phyloP scores from a whole-genome alignment of 2,797 vertebrate genomes.

The Notolepis coatsorum region DNA sequence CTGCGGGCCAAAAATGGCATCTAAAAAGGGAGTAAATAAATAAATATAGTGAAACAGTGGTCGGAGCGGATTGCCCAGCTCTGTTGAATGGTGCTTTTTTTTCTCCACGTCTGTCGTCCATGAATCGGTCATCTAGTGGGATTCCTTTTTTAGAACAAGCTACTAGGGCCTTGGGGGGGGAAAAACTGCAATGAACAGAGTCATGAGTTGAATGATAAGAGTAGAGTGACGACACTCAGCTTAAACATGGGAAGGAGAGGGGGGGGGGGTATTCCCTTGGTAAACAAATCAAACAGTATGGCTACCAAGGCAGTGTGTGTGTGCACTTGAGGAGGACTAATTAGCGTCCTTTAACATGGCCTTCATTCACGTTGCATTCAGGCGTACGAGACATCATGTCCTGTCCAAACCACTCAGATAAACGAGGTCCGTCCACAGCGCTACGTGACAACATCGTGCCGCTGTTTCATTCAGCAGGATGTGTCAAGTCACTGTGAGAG shows the following conservation, averaged over 20 bases:
- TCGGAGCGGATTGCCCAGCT: constrained; percentile 46
- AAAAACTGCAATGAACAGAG: constrained; percentile 15
- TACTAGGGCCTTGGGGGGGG: too few species aligned
- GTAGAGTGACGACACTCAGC: constrained; percentile 17
- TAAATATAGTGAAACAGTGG: constrained; percentile 55
- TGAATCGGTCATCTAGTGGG: constrained; percentile 26
- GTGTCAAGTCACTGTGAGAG: constrained; percentile 20
- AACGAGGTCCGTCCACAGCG: constrained; percentile 40
- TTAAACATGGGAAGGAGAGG: constrained; percentile 25
- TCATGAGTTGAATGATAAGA: constrained; percentile 13
- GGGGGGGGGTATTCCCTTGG: constrained; percentile 26
- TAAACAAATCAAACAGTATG: constrained; percentile 56
- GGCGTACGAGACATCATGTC: constrained; percentile 53
- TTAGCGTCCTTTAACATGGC: constrained; percentile 60
- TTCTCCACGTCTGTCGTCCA: constrained; percentile 34
- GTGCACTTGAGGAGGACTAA: constrained; percentile 55
- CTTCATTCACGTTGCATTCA: constrained; percentile 71
- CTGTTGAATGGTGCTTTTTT: constrained; percentile 33
- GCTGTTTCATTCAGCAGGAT: background rate
- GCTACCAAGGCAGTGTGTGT: constrained; percentile 53
- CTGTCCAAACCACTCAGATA: constrained; percentile 46
- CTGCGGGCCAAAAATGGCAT: constrained; percentile 59
- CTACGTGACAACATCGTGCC: constrained; percentile 20
- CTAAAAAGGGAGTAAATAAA: constrained; percentile 45
- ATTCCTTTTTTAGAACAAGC: constrained; percentile 16